Evolutionary conservation across 1,140 invertebrate species (phyloP), one percentile per base, ranked within the genome.

Genomic region (Magallana ariakensis): DNA sequence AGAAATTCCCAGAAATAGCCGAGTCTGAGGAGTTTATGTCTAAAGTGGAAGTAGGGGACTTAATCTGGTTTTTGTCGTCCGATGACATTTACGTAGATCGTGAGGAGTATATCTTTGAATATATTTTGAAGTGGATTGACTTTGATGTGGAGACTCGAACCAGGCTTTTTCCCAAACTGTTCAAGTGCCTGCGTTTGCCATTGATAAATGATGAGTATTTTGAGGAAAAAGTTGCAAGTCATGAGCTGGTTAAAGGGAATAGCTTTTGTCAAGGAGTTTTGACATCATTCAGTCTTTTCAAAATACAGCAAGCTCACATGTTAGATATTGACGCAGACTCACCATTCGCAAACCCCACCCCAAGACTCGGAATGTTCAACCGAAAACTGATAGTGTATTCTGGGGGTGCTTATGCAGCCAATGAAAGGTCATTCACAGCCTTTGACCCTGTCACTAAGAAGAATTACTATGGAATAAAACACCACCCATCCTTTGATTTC

Each of bases 401-500:
- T 60, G 92, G 91, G 7, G 93, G 92, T 13, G 86, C 90, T 0
- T 57, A 83, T 57, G 80, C 80, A 6, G 62, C 87, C 56, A 66
- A 88, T 6, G 87, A 89, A 10, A 26, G 92, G 8, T 90, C 92
- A 0, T 89, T 93, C 22, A 91, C 90, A 10, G 91, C 92, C 15
- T 93, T 91, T 90, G 93, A 94, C 70, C 92, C 92, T 0, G 84
- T 87, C 15, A 91, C 92, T 13, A 70, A 82, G 10, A 91, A 90
- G 56, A 92, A 91, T 75, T 94, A 92, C 83, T 88, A 85, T 33
- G 91, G 89, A 10, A 85, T 93, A 5, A 87, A 91, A 70, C 92
- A 89, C 15, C 91, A 93, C 81, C 89, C 91, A 57, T 91, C 91
- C 3, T 93, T 93, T 88, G 93, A 94, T 87, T 91, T 91, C 83